phyloP scores from a whole-genome alignment of 2,113 vertebrate species.

The Oncorhynchus mykiss region DNA sequence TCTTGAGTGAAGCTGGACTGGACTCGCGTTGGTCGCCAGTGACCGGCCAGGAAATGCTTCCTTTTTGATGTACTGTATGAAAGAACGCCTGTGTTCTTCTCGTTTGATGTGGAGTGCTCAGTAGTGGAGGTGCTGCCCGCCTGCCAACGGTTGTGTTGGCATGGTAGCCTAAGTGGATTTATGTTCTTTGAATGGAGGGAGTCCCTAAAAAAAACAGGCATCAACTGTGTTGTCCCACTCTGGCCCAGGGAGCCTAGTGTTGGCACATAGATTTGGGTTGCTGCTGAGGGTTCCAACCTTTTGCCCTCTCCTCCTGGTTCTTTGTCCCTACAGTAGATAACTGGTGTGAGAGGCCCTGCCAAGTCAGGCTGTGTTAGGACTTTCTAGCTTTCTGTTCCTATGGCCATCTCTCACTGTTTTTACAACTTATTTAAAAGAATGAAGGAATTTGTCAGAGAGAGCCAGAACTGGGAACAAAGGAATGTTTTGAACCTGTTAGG shows the following conservation, averaged over 20 bases:
- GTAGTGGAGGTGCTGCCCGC: neutral
- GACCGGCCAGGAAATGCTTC: neutral
- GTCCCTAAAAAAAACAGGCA: neutral
- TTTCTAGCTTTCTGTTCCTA: conserved; percentile 20
- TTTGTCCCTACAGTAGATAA: conserved; percentile 26
- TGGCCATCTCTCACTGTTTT: conserved; percentile 38
- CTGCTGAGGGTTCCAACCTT: conserved; percentile 11
- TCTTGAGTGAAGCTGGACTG: conserved; percentile 8
- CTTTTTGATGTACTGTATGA: neutral
- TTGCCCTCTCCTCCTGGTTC: conserved; percentile 28
- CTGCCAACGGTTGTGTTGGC: neutral
- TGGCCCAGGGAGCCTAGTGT: neutral
- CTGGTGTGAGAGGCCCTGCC: conserved; percentile 6
- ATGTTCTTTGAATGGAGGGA: conserved; percentile 24
- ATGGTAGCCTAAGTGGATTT: conserved; percentile 4
- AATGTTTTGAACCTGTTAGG: conserved; percentile 35
- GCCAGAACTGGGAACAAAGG: conserved; percentile 16
- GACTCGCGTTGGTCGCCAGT: neutral
- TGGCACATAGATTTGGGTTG: conserved; percentile 47
- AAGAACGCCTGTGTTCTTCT: conserved; percentile 6
- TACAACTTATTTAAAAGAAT: conserved; percentile 49
- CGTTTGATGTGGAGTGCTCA: conserved; percentile 30
- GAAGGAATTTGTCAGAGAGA: conserved; percentile 47
- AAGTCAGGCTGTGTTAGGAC: conserved; percentile 20
- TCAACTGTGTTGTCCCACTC: neutral